A percentile compares a stretch with the other conserved stretches of the same genome.
phyloP scores from a whole-genome alignment of 2,113 vertebrate genomes.

The Gymnocephalus cernua region DNA sequence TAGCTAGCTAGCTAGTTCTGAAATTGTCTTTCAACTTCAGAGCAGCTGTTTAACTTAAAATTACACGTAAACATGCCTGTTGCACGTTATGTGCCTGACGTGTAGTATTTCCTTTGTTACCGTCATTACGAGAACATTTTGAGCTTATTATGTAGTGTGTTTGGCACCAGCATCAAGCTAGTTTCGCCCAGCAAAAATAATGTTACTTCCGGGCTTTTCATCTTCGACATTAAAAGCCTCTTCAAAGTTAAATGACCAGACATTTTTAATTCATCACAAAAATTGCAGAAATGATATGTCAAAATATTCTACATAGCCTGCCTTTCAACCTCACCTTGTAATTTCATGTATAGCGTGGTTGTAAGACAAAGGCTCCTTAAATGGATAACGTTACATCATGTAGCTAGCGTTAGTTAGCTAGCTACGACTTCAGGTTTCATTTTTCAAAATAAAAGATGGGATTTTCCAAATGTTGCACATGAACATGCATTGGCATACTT shows the following conservation, averaged over 20 bases:
- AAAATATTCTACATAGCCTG: neutral
- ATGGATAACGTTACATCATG: neutral
- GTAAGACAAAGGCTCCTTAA: neutral
- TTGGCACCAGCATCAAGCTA: neutral
- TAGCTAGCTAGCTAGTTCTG: too few species aligned
- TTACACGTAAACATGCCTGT: accelerated
- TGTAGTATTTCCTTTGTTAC: neutral
- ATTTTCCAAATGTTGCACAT: neutral
- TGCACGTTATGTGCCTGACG: accelerated
- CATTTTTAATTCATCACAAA: neutral
- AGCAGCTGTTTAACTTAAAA: neutral
- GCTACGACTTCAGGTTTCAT: neutral
- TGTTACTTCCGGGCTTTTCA: neutral
- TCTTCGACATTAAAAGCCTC: constrained; percentile 21
- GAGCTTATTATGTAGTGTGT: neutral
- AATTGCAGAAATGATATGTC: neutral
- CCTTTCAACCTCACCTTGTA: neutral
- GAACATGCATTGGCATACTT: neutral
- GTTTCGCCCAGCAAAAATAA: accelerated
- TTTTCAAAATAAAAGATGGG: constrained; percentile 8
- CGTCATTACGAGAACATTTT: neutral
- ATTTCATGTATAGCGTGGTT: neutral
- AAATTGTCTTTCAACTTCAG: neutral
- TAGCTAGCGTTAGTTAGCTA: neutral
- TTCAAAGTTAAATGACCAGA: neutral